These are phyloP conservation scores for Lagodon rhomboides DNA, from an alignment of 2,797 vertebrate species.

Conservation along the genomic window DNA sequence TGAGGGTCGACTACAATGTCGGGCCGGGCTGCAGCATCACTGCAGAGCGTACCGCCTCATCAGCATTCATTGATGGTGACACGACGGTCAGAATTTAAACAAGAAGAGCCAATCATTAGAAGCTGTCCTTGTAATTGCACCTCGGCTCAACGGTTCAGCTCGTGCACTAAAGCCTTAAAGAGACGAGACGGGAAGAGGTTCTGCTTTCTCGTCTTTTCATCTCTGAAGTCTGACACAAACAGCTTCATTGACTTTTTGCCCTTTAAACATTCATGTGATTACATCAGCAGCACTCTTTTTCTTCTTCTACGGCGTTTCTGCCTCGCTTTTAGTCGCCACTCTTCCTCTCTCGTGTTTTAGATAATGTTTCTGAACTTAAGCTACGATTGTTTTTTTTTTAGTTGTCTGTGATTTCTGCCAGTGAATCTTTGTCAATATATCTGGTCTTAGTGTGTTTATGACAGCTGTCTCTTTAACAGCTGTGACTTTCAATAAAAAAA, in stretches of 20 bases:
- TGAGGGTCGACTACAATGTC: too few species aligned
- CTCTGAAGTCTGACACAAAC: slow-evolving; percentile 33
- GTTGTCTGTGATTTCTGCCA: background rate
- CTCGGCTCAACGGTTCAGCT: background rate
- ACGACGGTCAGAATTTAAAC: background rate
- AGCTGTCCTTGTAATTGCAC: background rate
- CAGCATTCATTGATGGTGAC: too few species aligned
- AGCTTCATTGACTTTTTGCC: slow-evolving; percentile 33
- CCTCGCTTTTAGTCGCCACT: background rate
- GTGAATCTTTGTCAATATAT: slow-evolving; percentile 2
- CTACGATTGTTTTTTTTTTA: background rate
- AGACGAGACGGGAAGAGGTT: background rate
- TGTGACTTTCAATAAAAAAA: slow-evolving; percentile 19
- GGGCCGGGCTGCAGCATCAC: too few species aligned
- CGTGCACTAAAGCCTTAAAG: background rate
- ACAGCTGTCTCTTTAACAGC: slow-evolving; percentile 1
- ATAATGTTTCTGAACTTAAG: slow-evolving; percentile 5
- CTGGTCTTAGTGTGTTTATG: slow-evolving; percentile 17
- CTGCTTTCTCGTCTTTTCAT: background rate
- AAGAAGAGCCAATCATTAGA: slow-evolving; percentile 14
- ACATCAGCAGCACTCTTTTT: slow-evolving; percentile 35
- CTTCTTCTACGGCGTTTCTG: slow-evolving; percentile 6
- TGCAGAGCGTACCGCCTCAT: too few species aligned
- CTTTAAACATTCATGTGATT: slow-evolving; percentile 48
- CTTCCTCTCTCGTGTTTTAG: background rate